These are phyloP conservation scores for Hypena proboscidalis DNA, from an alignment of 2,888 invertebrate genomes.

Conservation along the genomic window DNA sequence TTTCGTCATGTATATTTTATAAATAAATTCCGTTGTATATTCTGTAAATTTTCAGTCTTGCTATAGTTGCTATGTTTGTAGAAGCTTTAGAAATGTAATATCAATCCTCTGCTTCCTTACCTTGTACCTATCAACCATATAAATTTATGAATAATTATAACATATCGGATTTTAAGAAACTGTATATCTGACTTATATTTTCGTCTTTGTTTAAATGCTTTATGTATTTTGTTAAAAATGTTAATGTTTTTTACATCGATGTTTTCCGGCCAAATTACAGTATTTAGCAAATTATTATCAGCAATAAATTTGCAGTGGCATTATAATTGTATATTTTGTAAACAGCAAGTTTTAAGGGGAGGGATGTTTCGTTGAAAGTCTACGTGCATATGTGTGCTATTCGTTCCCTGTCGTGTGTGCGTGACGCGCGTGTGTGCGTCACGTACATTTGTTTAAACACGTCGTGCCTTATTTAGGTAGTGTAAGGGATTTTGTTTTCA, in stretches of 20 bases:
- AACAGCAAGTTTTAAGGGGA: conserved; percentile 55
- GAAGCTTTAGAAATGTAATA: conserved; percentile 22
- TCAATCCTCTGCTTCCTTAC: conserved; percentile 25
- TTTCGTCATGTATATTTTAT: conserved; percentile 35
- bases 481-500: conserved; percentile 82
- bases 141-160: conserved; percentile 26
- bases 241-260: conserved; percentile 45
- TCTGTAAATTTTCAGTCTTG: conserved; percentile 63
- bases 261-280: conserved; percentile 56
- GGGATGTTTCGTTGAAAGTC: conserved; percentile 46
- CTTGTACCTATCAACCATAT: conserved; percentile 31
- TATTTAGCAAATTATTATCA: conserved; percentile 38
- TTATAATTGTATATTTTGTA: conserved; percentile 60
- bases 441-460: conserved; percentile 63
- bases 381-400: conserved; percentile 45
- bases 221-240: conserved; percentile 20
- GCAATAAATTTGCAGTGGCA: conserved; percentile 30
- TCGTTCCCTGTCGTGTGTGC: conserved; percentile 30
- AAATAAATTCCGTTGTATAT: conserved; percentile 57
- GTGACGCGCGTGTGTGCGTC: conserved; percentile 18
- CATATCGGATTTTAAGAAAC: conserved; percentile 41
- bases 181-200: conserved; percentile 13
- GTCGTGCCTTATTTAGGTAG: conserved; percentile 83
- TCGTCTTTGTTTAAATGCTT: conserved; percentile 22
- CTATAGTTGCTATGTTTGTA: conserved; percentile 38